Conservation (phyloP, 2,797 vertebrate genomes). For the Thripadectes ignobilis region DNA sequence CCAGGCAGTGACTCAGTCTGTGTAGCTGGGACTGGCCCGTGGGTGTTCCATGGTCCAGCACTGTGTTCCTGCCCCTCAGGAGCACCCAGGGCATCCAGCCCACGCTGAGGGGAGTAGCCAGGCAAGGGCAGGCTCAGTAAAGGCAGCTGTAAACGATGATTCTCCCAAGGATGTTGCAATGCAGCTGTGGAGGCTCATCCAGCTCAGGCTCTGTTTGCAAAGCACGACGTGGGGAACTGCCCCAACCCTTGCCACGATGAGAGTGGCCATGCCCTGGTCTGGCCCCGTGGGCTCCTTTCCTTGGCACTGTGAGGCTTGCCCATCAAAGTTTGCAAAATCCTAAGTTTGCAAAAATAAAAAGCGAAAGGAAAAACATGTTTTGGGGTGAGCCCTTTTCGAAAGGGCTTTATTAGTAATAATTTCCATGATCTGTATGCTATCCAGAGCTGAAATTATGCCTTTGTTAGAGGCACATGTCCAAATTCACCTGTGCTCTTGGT, state of each 20-base stretch:
- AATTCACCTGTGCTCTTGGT: not conserved
- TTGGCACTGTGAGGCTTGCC: not conserved
- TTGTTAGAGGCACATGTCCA: not conserved
- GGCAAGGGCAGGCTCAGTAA: not conserved
- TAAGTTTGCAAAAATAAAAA: not conserved
- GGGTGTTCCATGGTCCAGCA: not conserved
- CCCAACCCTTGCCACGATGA: not conserved
- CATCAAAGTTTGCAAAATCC: not conserved
- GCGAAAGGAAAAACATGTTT: fast-evolving
- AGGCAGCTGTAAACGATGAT: not conserved
- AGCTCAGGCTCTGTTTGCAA: not conserved
- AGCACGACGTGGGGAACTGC: fast-evolving
- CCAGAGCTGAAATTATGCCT: not conserved
- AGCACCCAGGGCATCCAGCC: not conserved
- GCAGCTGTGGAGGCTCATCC: not conserved
- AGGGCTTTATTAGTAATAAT: not conserved
- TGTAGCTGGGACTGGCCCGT: not conserved
- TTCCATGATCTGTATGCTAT: not conserved
- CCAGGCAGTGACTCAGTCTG: not conserved
- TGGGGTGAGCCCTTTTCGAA: not conserved
- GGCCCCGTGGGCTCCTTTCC: not conserved
- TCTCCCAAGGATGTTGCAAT: not conserved
- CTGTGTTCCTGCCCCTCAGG: not conserved
- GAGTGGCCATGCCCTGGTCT: not conserved
- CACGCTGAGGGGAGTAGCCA: not conserved